Base-by-base conservation (phyloP, 2,888 invertebrate genomes). In the Coecobrya sp. region DNA sequence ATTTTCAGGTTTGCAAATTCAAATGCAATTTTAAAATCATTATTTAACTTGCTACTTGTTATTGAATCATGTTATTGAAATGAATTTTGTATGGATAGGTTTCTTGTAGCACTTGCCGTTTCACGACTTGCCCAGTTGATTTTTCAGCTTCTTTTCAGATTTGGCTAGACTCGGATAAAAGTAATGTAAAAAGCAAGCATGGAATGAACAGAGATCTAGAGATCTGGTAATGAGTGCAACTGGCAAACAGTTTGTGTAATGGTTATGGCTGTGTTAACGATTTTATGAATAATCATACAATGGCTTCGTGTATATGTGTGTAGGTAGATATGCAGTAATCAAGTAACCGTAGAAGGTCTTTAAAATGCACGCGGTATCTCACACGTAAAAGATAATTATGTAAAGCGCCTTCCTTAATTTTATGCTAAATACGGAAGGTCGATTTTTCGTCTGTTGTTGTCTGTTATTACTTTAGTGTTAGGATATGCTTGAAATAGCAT, bases 351-450 rank as follows among this genome's bases (percentile, higher is more conserved):
- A 82, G 81, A 82, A 82, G 81, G 81, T 59, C 55, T 55, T 59
- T 59, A 52, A 82, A 82, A 59, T 82, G 81, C 59, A 82, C 30
- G 81, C 30, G 55, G 81, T 25, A 52, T 81, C 81, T 81, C 27
- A 27, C 52, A 81, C 55, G 3, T 27, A 81, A 52, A 76, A 42
- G 13, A 42, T 49, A 62, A 45, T 65, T 86, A 73, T 70, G 59
- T 42, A 52, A 81, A 62, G 79, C 65, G 59, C 81, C 62, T 81
- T 88, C 79, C 81, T 88, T 88, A 88, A 81, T 88, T 88, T 88
- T 45, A 88, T 88, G 88, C 88, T 88, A 88, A 81, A 88, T 88
- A 88, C 88, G 88, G 88, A 88, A 88, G 88, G 88, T 88, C 88
- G 81, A 88, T 81, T 62, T 65, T 19, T 62, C 25, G 22, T 62